Conservation (phyloP, 2,797 vertebrate genomes). For the Tragelaphus oryx region DNA sequence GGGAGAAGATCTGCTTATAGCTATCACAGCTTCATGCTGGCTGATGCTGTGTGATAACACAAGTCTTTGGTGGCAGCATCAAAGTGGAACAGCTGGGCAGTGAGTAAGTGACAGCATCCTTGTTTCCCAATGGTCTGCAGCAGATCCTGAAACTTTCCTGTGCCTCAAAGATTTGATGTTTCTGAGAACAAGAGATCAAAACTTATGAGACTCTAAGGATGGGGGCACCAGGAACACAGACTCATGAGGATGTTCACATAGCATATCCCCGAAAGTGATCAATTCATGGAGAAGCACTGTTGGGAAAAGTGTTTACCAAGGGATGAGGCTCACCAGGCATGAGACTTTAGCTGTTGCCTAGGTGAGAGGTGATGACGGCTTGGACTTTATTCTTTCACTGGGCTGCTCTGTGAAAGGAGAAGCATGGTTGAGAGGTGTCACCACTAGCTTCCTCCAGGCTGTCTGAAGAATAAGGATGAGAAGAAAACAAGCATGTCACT, state of each 20-base stretch:
- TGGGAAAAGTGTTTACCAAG: background rate
- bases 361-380: background rate
- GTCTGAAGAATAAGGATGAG: background rate
- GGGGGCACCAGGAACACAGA: accelerated
- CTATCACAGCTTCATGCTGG: accelerated
- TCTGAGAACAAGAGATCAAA: background rate
- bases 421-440: background rate
- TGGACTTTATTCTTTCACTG: background rate
- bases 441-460: background rate
- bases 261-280: background rate
- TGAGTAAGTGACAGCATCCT: background rate
- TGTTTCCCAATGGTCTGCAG: background rate
- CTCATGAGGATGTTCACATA: background rate
- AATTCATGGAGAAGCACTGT: background rate
- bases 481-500: background rate
- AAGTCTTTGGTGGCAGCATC: accelerated
- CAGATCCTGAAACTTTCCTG: background rate
- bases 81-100: background rate
- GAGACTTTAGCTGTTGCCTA: background rate
- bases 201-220: accelerated
- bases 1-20: background rate
- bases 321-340: background rate
- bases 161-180: background rate
- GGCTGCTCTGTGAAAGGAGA: background rate
- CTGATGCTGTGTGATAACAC: background rate